Base-by-base conservation (phyloP, 1,140 invertebrate genomes). In the Sycophila sp. region DNA sequence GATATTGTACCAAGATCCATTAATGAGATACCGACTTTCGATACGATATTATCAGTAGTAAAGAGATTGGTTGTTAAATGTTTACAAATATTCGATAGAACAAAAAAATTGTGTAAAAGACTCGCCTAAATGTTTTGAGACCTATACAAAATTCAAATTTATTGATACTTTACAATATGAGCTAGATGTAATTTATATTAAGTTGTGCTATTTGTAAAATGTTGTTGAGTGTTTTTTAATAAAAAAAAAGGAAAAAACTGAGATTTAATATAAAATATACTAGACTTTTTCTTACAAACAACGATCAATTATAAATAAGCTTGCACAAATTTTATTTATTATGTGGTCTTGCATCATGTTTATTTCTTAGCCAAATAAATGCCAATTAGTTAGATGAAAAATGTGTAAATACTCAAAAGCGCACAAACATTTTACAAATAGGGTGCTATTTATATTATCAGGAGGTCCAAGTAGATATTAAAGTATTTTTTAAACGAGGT, bases 361-460 rank as follows among this genome's bases (percentile, higher is more conserved):
- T 38, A 58, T 51, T 65, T 65, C 7, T 51, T 65, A 65, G 42
- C 60, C 42, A 60, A 28, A 40, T 47, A 64, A 28, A 38, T 45
- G 38, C 26, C 24, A 65, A 71, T 71, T 65, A 64, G 59, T 45
- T 63, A 71, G 53, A 36, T 2, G n/a, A 45, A 17, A 19, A 70
- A 4, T 10, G 8, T 71, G 60, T 65, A 64, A 42, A 64, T 71
- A 64, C 30, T 64, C 40, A 34, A 64, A 59, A 17, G 58, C 58
- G n/a, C 45, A 60, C 66, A 62, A 67, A 74, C 73, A 73, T 73
- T 75, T 75, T 75, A 73, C 71, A 75, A 73, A 73, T 75, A 69
- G 64, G 64, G 68, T 70, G 68, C 68, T 73, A 75, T 73, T 72
- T 73, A 72, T 69, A 69, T 70, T 69, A 64, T 66, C 55, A 34